Evolutionary conservation across 2,113 vertebrate genomes (phyloP), one percentile per base, ranked within the genome.

Genomic region (Campylorhamphus procurvoides): DNA sequence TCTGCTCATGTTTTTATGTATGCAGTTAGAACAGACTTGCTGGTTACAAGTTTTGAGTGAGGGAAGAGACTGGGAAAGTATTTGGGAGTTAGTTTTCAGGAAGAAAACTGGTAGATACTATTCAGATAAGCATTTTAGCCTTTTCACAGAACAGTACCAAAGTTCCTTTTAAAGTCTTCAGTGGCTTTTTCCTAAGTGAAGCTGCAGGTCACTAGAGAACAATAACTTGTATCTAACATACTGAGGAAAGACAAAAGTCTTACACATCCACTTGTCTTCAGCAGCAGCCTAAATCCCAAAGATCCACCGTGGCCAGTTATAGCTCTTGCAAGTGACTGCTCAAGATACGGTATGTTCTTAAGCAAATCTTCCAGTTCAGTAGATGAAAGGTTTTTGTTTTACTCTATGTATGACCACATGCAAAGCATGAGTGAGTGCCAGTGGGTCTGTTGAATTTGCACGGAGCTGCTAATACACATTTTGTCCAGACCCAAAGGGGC

Each of bases 321-420:
- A 58, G 18, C 76, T 81, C 97, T 98, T 5, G 94, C 96, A 37
- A 96, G 94, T 39, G 78, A 87, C 53, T 98, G 97, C 84, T 87
- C 94, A 28, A 97, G 91, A 95, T 98, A 98, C 0, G 97, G 98
- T 98, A 97, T 0, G 97, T 97, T 83, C 56, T 47, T 64, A 72
- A 42, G 42, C 53, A 91, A 66, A 37, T 76, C 24, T 64, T 85
- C 62, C 14, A 40, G 29, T n/a, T n/a, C 14, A 27, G 20, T 35
- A 47, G 29, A 10, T 49, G 69, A 78, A 81, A 52, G 10, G 14
- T 14, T 1, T 56, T 80, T 79, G 33, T 49, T 94, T 39, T 67
- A 59, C 24, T 47, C 52, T 29, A 4, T 67, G 64, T 42, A 23
- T 60, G 35, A 60, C 64, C 39, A 37, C 6, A 9, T 22, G 40